These are phyloP conservation scores for Anisognathus igniventris DNA, from an alignment of 2,797 vertebrate species.

Conservation along the genomic window DNA sequence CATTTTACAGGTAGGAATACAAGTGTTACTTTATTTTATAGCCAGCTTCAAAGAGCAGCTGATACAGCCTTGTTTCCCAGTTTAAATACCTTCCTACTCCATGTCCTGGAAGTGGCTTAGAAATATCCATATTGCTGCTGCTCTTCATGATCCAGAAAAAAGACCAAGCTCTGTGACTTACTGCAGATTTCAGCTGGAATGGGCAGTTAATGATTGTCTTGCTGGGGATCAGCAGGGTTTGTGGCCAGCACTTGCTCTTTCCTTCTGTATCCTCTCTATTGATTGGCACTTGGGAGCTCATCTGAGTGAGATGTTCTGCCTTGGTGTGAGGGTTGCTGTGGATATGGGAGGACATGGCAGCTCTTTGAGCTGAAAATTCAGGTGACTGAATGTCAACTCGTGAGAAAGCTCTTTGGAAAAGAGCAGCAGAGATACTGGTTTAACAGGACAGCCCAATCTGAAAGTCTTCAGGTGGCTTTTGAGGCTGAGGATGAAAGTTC, in stretches of 20 bases:
- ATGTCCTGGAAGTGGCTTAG: background rate
- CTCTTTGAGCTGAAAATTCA: background rate
- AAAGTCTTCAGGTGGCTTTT: background rate
- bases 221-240: background rate
- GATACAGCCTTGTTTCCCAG: background rate
- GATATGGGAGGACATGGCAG: background rate
- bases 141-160: background rate
- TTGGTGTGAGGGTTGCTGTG: background rate
- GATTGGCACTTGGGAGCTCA: background rate
- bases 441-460: background rate
- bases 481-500: background rate
- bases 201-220: background rate
- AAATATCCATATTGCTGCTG: background rate
- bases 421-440: background rate
- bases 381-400: background rate
- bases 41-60: background rate
- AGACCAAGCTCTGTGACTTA: background rate
- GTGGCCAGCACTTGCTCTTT: background rate
- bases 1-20: background rate
- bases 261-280: background rate
- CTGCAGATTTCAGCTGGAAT: background rate
- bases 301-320: background rate
- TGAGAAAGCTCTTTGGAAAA: background rate
- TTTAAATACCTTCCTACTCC: background rate
- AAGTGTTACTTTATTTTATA: background rate